A percentile compares a stretch with the other conserved stretches of the same genome.
Conservation (phyloP, 2,797 vertebrate genomes). For the Microtus californicus region DNA sequence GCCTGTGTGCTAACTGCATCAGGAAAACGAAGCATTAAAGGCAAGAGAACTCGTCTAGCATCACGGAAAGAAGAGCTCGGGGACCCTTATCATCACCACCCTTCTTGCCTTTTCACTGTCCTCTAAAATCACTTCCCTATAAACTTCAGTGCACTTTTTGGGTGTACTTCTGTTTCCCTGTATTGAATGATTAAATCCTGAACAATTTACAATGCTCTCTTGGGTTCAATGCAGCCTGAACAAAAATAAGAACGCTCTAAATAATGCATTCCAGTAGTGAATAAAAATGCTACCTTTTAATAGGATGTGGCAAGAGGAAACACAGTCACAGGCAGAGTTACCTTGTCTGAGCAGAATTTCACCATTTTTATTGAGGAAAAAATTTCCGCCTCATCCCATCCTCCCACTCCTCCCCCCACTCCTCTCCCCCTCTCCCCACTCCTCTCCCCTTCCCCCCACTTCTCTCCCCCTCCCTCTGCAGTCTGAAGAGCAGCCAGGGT, state of each 20-base stretch:
- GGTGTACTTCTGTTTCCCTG: background rate
- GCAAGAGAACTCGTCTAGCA: background rate
- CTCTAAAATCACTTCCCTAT: background rate
- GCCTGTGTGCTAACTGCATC: background rate
- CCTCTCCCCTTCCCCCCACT: too few relatives aligned
- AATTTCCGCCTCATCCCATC: too few relatives aligned
- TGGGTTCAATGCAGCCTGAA: background rate
- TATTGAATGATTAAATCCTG: background rate
- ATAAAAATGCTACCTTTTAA: background rate
- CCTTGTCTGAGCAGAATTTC: background rate
- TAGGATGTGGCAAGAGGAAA: background rate
- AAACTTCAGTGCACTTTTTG: background rate
- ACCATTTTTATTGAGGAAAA: too few relatives aligned
- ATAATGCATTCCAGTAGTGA: background rate
- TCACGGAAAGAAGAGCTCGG: background rate
- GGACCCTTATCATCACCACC: background rate
- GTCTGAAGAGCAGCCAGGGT: too few relatives aligned
- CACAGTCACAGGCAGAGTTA: background rate
- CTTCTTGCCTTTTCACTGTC: background rate
- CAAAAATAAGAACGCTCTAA: background rate
- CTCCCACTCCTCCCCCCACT: too few relatives aligned
- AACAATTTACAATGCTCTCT: background rate
- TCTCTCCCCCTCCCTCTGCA: too few relatives aligned
- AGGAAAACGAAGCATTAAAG: background rate
- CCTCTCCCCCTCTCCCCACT: too few relatives aligned